Conservation (phyloP, 1,140 invertebrate genomes). For the Heliconius hermathena region DNA sequence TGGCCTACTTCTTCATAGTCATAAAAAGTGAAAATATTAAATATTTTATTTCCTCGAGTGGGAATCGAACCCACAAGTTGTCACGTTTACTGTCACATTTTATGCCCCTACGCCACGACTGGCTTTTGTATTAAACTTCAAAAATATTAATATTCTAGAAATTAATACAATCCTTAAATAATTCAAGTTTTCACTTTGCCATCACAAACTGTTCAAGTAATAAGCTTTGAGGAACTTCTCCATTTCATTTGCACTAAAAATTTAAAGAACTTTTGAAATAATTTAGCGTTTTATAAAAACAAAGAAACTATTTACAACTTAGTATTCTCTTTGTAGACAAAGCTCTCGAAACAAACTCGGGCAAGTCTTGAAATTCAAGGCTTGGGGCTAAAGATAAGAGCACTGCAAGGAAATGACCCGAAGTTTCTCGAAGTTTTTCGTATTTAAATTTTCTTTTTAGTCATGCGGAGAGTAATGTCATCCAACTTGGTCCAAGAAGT, state of each 20-base stretch:
- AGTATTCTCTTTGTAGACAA: conserved; percentile 43
- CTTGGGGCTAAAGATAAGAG: conserved; percentile 41
- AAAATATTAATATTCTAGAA: too few species aligned
- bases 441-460: conserved; percentile 40
- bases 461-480: conserved; percentile 29
- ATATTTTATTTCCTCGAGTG: too few species aligned
- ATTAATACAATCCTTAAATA: neutral
- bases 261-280: conserved; percentile 4
- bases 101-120: too few species aligned
- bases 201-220: neutral
- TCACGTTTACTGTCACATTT: too few species aligned
- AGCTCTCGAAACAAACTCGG: conserved; percentile 42
- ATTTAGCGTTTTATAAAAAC: conserved; percentile 33
- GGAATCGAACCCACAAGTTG: too few species aligned
- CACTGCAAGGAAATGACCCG: conserved; percentile 41
- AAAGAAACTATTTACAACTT: conserved; percentile 41
- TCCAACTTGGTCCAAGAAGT: conserved; percentile 12
- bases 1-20: too few species aligned
- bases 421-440: conserved; percentile 39
- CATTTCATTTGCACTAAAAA: conserved; percentile 10
- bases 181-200: neutral
- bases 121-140: too few species aligned
- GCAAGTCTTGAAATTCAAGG: conserved; percentile 41
- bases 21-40: too few species aligned
- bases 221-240: neutral